These are phyloP conservation scores for Acleris literana DNA, from an alignment of 2,888 invertebrate species.

Conservation along the genomic window DNA sequence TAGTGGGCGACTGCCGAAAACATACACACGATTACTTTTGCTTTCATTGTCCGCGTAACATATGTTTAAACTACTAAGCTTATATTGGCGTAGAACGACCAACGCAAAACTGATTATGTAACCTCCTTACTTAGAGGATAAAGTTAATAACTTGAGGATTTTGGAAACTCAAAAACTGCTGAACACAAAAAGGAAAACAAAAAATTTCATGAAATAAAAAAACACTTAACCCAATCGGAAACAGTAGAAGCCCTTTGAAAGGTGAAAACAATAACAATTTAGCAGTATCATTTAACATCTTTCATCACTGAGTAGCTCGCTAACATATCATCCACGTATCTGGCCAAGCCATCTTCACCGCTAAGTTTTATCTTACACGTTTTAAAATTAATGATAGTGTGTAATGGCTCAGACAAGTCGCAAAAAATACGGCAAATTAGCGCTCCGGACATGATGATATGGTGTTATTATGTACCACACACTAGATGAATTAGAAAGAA, in stretches of 20 bases:
- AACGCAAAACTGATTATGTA: constrained; percentile 1
- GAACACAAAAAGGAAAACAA: neutral
- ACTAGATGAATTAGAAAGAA: neutral
- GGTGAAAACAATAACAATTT: constrained; percentile 7
- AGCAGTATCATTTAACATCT: constrained; percentile 25
- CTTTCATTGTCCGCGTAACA: constrained; percentile 36
- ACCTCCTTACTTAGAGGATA: neutral
- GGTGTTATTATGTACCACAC: constrained; percentile 22
- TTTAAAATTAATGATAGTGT: constrained; percentile 33
- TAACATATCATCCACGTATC: constrained; percentile 25
- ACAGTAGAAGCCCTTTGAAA: neutral
- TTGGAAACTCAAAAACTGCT: too few relatives aligned
- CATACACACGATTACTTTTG: constrained; percentile 47
- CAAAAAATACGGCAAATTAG: constrained; percentile 35
- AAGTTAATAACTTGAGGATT: too few relatives aligned
- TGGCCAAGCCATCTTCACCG: constrained; percentile 18
- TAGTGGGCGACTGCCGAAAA: constrained; percentile 55
- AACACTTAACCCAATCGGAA: neutral
- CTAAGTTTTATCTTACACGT: constrained; percentile 34
- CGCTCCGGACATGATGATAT: constrained; percentile 17
- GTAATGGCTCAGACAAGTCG: constrained; percentile 30
- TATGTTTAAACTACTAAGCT: constrained; percentile 6
- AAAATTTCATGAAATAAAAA: neutral
- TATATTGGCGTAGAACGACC: constrained; percentile 9
- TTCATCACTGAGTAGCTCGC: constrained; percentile 16